Evolutionary conservation across 2,113 vertebrate species (phyloP).

Genomic region (Ancistrus triradiatus): DNA sequence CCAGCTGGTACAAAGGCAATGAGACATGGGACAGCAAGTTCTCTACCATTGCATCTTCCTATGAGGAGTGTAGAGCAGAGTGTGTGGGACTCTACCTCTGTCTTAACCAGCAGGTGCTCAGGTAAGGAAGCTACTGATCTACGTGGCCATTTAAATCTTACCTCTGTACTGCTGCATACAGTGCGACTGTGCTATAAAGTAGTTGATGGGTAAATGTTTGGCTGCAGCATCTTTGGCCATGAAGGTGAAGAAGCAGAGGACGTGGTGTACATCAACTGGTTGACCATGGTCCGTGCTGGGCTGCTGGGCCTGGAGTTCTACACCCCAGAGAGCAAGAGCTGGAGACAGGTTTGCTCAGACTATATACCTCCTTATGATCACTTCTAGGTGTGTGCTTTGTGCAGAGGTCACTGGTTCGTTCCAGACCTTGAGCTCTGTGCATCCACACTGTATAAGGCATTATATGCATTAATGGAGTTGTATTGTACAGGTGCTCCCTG

Average conservation of each 20-base stretch:
- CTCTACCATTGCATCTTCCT: conserved; percentile 83
- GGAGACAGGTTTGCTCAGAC: conserved; percentile 78
- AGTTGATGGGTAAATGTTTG: conserved; percentile 7
- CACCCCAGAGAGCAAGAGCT: conserved; percentile 77
- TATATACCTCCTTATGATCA: no score
- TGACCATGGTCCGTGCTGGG: conserved; percentile 85
- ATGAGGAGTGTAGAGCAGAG: conserved; percentile 87
- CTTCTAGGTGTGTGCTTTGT: no score
- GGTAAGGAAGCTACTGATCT: conserved; percentile 64
- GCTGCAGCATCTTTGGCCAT: conserved; percentile 81
- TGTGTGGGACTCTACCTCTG: conserved; percentile 88
- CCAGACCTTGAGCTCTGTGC: no score
- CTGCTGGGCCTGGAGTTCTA: conserved; percentile 85
- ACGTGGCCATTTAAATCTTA: no score
- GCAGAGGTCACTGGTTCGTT: no score
- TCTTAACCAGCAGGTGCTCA: conserved; percentile 76
- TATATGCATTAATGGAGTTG: no score
- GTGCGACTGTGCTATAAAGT: background rate
- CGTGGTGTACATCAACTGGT: conserved; percentile 84
- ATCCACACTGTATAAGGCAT: no score
- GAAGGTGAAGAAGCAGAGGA: conserved; percentile 75
- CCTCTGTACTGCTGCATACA: no score
- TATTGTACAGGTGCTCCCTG: no score
- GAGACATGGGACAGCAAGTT: conserved; percentile 94
- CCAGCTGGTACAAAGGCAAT: conserved; percentile 81